Percentiles rank a stretch among this genome's conserved stretches.
Conservation (phyloP, 1,140 invertebrate species). For the Lerema accius region DNA sequence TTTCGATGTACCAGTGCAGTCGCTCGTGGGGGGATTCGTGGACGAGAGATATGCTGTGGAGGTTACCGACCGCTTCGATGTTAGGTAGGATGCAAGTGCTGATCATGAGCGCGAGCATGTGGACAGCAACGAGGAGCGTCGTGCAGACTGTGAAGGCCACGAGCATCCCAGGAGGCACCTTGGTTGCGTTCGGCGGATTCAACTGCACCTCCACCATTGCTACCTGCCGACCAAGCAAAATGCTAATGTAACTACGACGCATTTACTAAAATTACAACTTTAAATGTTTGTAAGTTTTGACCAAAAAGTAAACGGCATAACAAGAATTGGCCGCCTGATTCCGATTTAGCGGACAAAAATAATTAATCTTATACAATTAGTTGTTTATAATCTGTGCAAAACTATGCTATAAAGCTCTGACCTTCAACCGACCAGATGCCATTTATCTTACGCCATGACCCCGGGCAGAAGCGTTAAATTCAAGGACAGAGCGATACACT, state of each 20-base stretch:
- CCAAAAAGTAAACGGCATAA: too few relatives aligned
- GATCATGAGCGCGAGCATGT: constrained; percentile 99
- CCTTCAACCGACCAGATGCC: too few relatives aligned
- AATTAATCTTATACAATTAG: too few relatives aligned
- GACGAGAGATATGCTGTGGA: constrained; percentile 92
- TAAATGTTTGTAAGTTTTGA: too few relatives aligned
- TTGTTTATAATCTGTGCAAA: too few relatives aligned
- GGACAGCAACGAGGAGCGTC: constrained; percentile 97
- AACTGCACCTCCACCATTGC: constrained; percentile 98
- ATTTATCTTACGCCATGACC: too few relatives aligned
- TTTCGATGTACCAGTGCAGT: constrained; percentile 97
- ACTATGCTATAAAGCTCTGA: too few relatives aligned
- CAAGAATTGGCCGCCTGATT: too few relatives aligned
- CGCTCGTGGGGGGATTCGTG: constrained; percentile 94
- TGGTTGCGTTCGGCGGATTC: constrained; percentile 84
- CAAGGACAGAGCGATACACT: too few relatives aligned
- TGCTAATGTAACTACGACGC: constrained; percentile 17
- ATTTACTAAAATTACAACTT: too few relatives aligned
- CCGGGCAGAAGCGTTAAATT: too few relatives aligned
- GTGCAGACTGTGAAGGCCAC: constrained; percentile 98
- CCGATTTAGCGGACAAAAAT: too few relatives aligned
- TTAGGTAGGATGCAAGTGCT: constrained; percentile 99
- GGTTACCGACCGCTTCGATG: constrained; percentile 94
- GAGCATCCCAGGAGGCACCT: constrained; percentile 91
- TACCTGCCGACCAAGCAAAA: constrained; percentile 85